Conservation (phyloP, 2,888 invertebrate genomes). For the Cantharis flavilabris region DNA sequence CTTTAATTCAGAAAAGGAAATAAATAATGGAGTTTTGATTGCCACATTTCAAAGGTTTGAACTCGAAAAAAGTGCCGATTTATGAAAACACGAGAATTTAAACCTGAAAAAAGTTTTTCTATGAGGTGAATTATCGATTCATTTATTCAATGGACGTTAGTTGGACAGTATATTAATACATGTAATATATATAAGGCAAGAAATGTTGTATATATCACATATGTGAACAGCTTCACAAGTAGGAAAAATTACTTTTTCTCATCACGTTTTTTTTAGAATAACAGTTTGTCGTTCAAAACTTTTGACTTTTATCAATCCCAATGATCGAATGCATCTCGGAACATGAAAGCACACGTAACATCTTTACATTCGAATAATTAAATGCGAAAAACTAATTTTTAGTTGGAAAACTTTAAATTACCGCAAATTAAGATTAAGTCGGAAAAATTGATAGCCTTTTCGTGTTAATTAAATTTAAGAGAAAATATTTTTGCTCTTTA, state of each 20-base stretch:
- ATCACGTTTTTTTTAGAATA: constrained; percentile 8
- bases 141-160: constrained; percentile 1
- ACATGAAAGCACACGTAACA: not conserved
- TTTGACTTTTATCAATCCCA: not conserved
- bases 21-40: not conserved
- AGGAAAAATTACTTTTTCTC: constrained; percentile 3
- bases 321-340: not conserved
- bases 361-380: not conserved
- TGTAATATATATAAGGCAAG: not conserved
- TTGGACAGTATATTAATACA: not conserved
- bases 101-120: not conserved
- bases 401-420: not conserved
- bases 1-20: not conserved
- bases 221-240: constrained; percentile 1
- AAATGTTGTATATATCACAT: constrained; percentile 1
- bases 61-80: not conserved
- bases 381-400: not conserved
- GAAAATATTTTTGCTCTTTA: not conserved
- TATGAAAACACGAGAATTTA: not conserved
- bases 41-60: not conserved
- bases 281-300: constrained; percentile 5
- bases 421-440: not conserved
- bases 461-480: not conserved
- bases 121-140: not conserved
- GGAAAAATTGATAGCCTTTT: not conserved